Base-by-base conservation (phyloP, 2,888 invertebrate genomes). In the Rhogogaster chlorosoma region DNA sequence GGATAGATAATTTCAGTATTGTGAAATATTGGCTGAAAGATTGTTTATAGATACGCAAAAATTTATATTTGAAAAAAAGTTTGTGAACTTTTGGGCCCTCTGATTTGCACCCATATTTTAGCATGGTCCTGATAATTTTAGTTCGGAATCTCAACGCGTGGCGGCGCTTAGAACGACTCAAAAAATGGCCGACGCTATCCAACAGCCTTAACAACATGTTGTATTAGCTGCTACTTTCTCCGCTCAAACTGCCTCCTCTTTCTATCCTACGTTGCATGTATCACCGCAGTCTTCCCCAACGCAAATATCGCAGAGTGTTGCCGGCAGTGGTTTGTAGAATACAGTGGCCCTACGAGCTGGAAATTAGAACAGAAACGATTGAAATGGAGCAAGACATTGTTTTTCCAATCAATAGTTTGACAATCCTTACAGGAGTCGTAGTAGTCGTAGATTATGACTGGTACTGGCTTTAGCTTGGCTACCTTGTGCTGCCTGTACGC, bases 401-500 rank as follows among this genome's bases (percentile, higher is more conserved):
- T 64, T 26, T 22, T 67, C n/a, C 36, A 18, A 26, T 26, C 9
- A 1, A 26, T 61, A 61, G 10, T 61, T 26, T 1, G 1, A 61
- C 53, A n/a, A 83, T 84, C 95, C 96, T 95, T 92, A 98, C 98
- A 97, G 86, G 97, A 97, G 93, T 99, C 98, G 90, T 98, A 99
- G 89, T 99, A 98, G 92, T 99, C 99, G 88, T 96, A 97, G 67
- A 99, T 95, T 67, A 96, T 95, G 87, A 98, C 97, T 88, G 97
- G 96, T 38, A 97, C 98, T 12, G 98, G 97, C 86, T 97, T 97
- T 90, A 98, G 98, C 83, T 97, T 95, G 4, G 98, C 97, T 15
- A 98, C 97, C 91, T 97, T 97, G 92, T 97, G 96, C 0, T 97
- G 97, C 89, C 97, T 95, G 89, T 96, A 96, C 10, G 98, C 98